Base-by-base conservation (phyloP, 53 echinoderm and acorn worm species). In the Zoroaster sp. region DNA sequence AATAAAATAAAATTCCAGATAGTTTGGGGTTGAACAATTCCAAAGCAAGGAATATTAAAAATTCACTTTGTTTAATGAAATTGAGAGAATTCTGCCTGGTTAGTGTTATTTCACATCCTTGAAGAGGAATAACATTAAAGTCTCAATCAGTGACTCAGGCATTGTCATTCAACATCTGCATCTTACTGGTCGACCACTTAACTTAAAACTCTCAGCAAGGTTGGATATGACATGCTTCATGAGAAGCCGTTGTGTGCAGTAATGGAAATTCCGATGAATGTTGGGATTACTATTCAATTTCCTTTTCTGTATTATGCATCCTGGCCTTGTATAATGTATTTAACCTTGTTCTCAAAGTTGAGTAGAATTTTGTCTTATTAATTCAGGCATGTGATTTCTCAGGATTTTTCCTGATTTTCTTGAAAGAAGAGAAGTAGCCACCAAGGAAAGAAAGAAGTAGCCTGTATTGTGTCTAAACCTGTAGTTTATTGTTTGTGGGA, bases 161-260 rank as follows among this genome's bases (percentile, higher is more conserved):
- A 82, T 59, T 82, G 82, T 82, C 82, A 74, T 8, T 82, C 82
- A 67, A 39, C 43, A 68, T 15, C 40, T 67, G 82, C 66, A 40
- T 41, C 30, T 40, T 66, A 44, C 81, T 28, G 32, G 66, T 4
- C 43, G 78, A 40, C 14, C 21, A 63, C 54, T 59, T 59, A 59
- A 59, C 30, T 59, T 59, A 28, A 28, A 59, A 25, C 28, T 28
- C 23, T 9, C 23, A 28, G 28, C 63, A 59, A 59, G 63, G 63
- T 59, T 59, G 63, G 25, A 59, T 59, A 28, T 25, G 63, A 59
- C 2, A 11, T 28, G 63, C 1, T n/a, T n/a, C 63, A 23, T 28
- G 63, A 28, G 2, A 25, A 21, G 28, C 21, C 21, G 10, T 59
- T 25, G 28, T 25, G 63, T 28, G 2, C 63, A 59, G 63, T 59